Percentiles rank a stretch among this genome's conserved stretches.
These are phyloP conservation scores for Allacma fusca DNA, from an alignment of 2,888 invertebrate species.

Conservation along the genomic window DNA sequence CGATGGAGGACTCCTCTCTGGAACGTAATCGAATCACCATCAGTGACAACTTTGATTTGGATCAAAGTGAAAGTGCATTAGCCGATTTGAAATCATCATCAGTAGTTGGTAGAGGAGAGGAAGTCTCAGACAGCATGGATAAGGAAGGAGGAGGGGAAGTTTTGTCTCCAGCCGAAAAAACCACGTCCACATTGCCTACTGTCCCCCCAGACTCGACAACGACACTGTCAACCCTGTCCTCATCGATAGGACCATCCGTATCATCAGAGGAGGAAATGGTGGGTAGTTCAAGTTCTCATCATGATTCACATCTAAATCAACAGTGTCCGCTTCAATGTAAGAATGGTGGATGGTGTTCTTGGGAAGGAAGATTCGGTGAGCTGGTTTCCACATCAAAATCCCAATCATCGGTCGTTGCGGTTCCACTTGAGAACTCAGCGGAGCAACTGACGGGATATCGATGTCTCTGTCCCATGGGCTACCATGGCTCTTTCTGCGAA, in stretches of 20 bases:
- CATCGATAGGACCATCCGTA: background rate
- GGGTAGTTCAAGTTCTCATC: background rate
- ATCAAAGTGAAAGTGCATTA: conserved; percentile 35
- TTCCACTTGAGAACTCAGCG: conserved; percentile 51
- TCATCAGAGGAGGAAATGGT: background rate
- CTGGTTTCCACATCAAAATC: background rate
- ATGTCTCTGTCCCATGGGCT: conserved; percentile 60
- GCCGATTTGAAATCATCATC: conserved; percentile 32
- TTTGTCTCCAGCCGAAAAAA: background rate
- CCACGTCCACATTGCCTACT: conserved; percentile 9
- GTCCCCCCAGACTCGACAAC: background rate
- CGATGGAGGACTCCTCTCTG: conserved; percentile 24
- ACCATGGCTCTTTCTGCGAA: conserved; percentile 58
- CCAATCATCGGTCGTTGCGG: conserved; percentile 46
- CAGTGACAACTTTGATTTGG: conserved; percentile 37
- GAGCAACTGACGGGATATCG: conserved; percentile 53
- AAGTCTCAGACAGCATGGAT: too few species aligned
- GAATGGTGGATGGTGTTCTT: conserved; percentile 38
- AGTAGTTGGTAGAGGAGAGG: background rate
- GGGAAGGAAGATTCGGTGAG: conserved; percentile 2
- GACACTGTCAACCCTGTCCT: background rate
- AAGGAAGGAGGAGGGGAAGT: background rate
- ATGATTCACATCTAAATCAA: background rate
- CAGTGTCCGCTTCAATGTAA: conserved; percentile 37
- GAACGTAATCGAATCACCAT: conserved; percentile 37